phyloP scores from a whole-genome alignment of 1,140 invertebrate genomes.

The Drosophila obscura region DNA sequence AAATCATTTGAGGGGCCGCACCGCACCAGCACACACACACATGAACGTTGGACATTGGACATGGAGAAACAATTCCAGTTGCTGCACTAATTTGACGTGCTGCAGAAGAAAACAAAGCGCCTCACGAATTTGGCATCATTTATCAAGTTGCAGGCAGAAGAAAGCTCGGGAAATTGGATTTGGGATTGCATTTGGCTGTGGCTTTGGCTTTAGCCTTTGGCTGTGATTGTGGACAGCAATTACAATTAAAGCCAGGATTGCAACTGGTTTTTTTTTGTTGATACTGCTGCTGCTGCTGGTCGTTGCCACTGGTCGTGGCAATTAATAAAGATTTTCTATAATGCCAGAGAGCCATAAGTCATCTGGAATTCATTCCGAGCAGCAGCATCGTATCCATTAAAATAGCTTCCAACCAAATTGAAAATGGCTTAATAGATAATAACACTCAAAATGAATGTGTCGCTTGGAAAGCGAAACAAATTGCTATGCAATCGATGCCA shows the following conservation, averaged over 20 bases:
- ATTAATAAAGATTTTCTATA: slow-evolving; percentile 65
- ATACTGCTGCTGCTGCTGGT: slow-evolving; percentile 18
- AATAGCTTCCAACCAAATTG: slow-evolving; percentile 72
- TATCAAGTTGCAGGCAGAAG: slow-evolving; percentile 51
- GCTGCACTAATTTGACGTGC: slow-evolving; percentile 66
- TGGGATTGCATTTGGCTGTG: slow-evolving; percentile 18
- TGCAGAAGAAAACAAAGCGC: slow-evolving; percentile 65
- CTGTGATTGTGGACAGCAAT: slow-evolving; percentile 34
- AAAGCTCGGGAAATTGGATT: slow-evolving; percentile 33
- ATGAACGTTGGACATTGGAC: background rate
- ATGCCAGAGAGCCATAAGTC: slow-evolving; percentile 48
- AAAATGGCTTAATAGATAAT: slow-evolving; percentile 73
- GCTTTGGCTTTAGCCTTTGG: slow-evolving; percentile 18
- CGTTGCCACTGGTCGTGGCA: slow-evolving; percentile 40
- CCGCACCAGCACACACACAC: too few species aligned
- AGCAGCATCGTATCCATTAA: slow-evolving; percentile 47
- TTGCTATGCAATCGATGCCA: slow-evolving; percentile 10
- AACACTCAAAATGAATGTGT: slow-evolving; percentile 29
- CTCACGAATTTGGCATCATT: slow-evolving; percentile 79
- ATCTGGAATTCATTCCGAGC: slow-evolving; percentile 40
- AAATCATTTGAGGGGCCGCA: slow-evolving; percentile 53
- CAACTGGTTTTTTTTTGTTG: slow-evolving; percentile 51
- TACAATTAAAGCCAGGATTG: slow-evolving; percentile 50
- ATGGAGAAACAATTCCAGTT: slow-evolving; percentile 40
- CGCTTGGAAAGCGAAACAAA: slow-evolving; percentile 42